Evolutionary conservation across 2,797 vertebrate genomes (phyloP).

Genomic region (Scolopax bukidnonensis): DNA sequence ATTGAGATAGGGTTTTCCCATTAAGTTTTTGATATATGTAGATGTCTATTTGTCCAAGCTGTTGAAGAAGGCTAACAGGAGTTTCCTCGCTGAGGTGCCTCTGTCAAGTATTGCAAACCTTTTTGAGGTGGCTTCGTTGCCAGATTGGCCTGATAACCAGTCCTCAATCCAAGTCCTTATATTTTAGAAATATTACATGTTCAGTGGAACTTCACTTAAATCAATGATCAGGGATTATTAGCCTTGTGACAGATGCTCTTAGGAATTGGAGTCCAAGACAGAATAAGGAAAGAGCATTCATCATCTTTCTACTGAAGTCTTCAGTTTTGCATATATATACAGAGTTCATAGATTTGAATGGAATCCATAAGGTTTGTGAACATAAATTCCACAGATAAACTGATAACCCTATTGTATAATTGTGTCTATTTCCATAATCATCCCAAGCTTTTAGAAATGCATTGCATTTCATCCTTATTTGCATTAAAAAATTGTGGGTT

Average conservation of each 20-base stretch:
- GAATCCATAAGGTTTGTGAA: not conserved
- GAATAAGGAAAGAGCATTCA: not conserved
- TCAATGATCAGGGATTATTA: not conserved
- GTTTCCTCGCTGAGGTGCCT: not conserved
- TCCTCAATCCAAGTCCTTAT: not conserved
- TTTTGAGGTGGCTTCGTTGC: not conserved
- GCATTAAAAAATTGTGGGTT: fast-evolving
- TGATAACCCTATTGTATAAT: not conserved
- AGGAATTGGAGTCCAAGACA: not conserved
- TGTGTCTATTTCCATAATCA: not conserved
- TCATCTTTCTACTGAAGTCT: not conserved
- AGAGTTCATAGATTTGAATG: not conserved
- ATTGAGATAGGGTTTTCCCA: not conserved
- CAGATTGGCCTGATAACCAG: not conserved
- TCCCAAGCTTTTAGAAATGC: not conserved
- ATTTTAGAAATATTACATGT: not conserved
- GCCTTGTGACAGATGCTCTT: not conserved
- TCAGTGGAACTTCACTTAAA: not conserved
- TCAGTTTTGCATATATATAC: not conserved
- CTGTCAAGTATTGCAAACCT: not conserved
- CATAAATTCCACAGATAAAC: not conserved
- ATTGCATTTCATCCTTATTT: not conserved
- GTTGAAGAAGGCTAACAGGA: not conserved
- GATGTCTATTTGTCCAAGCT: not conserved
- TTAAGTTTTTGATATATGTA: not conserved